Base-by-base conservation (phyloP, 1,140 invertebrate species). In the Bursaphelenchus mucronatus region DNA sequence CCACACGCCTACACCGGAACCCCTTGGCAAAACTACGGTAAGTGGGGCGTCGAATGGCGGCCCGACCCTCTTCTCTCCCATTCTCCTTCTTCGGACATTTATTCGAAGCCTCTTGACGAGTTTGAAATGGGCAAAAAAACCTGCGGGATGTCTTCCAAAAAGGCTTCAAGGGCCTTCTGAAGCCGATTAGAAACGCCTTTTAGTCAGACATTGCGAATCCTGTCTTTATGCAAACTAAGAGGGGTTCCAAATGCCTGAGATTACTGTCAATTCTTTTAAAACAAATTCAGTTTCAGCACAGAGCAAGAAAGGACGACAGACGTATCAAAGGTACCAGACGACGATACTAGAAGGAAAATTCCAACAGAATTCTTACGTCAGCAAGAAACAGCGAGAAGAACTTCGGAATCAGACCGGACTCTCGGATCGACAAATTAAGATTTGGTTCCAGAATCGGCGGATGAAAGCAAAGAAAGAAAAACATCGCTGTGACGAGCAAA, bases 241-340 rank as follows among this genome's bases (percentile, higher is more conserved):
- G 30, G 30, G 30, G 8, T 63, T 52, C 17, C 19, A 8, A 49
- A 21, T 53, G 21, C 21, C 15, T n/a, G n/a, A 30, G 11, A 51
- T 52, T 43, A 41, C 21, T 61, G 19, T 52, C 30, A 30, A 50
- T 57, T n/a, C 30, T 3, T 30, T 5, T 1, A 30, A 30, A 30
- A 30, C 30, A 30, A 30, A 30, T 30, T 30, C 30, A 39, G 30
- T 71, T 75, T 43, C 68, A 75, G 73, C 71, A 2, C 64, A 66
- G 50, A 73, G 72, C 15, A 75, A 75, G 46, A 75, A 75, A 50
- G 83, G 83, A 8, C 74, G 84, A 40, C 83, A 85, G 66, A 85
- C 84, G 15, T 85, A 85, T 74, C 83, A 83, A 54, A 66, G 84
- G 49, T 83, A 83, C 66, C 84, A 85, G 67, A 85, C 84, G 1